A percentile compares a stretch with the other conserved stretches of the same genome.
Evolutionary conservation across 2,888 invertebrate genomes (phyloP).

Genomic region (Dolichopus griseipennis): DNA sequence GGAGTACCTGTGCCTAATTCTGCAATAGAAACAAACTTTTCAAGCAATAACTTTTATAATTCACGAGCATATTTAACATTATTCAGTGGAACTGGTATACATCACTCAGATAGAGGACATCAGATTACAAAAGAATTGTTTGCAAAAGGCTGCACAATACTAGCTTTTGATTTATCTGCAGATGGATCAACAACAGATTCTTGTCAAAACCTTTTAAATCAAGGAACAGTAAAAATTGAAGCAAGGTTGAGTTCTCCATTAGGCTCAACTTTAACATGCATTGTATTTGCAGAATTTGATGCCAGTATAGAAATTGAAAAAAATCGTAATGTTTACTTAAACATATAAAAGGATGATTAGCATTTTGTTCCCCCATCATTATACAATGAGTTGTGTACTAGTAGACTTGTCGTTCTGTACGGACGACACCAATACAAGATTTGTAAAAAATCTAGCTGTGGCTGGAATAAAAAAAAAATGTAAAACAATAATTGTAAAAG

Average conservation of each 20-base stretch:
- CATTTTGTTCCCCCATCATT: too few relatives aligned
- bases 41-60: background rate
- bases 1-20: too few relatives aligned
- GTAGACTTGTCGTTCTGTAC: too few relatives aligned
- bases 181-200: background rate
- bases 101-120: background rate
- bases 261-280: background rate
- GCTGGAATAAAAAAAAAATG: too few relatives aligned
- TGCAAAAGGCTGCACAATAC: too few relatives aligned
- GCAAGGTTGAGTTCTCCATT: background rate
- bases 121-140: too few relatives aligned
- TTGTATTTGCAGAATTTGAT: background rate
- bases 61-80: conserved; percentile 5
- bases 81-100: background rate
- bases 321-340: background rate
- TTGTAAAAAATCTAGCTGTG: too few relatives aligned
- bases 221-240: background rate
- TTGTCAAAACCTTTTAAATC: background rate
- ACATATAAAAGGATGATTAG: too few relatives aligned
- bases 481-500: too few relatives aligned
- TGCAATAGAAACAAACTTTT: too few relatives aligned
- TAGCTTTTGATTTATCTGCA: background rate
- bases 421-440: too few relatives aligned
- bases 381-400: too few relatives aligned
- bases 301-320: background rate